phyloP scores from a whole-genome alignment of 1,140 invertebrate species.

The Samia ricini region DNA sequence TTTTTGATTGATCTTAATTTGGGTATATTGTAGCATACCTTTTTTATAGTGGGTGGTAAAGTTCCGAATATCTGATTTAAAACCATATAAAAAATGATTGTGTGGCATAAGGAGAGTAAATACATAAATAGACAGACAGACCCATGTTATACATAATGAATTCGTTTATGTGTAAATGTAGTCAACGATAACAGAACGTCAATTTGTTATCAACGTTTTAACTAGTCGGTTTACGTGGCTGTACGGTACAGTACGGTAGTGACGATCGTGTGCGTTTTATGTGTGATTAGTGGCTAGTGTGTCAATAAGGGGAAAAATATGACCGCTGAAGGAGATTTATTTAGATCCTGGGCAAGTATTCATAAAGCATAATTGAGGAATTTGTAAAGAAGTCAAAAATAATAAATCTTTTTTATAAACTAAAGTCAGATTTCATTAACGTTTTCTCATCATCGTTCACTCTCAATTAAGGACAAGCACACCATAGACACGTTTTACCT shows the following conservation, averaged over 20 bases:
- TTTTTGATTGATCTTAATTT: no score
- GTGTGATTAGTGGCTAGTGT: background rate
- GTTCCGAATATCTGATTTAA: no score
- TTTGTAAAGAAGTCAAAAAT: background rate
- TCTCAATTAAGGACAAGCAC: no score
- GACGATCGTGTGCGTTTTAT: background rate
- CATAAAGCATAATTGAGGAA: background rate
- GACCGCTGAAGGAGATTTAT: background rate
- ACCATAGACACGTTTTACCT: no score
- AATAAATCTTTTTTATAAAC: no score
- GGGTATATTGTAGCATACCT: no score
- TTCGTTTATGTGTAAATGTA: background rate
- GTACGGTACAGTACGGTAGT: background rate
- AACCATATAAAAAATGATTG: no score
- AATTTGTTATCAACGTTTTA: background rate
- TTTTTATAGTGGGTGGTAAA: no score
- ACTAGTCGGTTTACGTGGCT: constrained; percentile 2
- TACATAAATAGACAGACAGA: no score
- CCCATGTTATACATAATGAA: background rate
- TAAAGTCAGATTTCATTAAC: no score
- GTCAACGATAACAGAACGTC: background rate
- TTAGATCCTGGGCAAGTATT: constrained; percentile 1
- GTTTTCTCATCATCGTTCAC: no score
- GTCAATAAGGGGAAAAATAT: background rate
- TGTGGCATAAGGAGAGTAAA: no score